A percentile compares a stretch with the other conserved stretches of the same genome.
Conservation (phyloP, 2,113 vertebrate genomes). For the Xenopus tropicalis region UCB_Xtro_10.0 CM004444.2:99794001-99794500, state of each 20-base stretch:
- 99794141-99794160: conserved; percentile 49
- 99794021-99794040: conserved; percentile 33
- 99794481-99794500: too few species aligned
- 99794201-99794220: conserved; percentile 50
- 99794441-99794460: too few species aligned
- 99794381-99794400: too few species aligned
- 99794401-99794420: too few species aligned
- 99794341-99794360: conserved; percentile 58
- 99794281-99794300: conserved; percentile 46
- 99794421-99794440: too few species aligned
- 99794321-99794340: conserved; percentile 49
- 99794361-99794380: neutral
- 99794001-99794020: conserved; percentile 33
- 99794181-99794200: conserved; percentile 55
- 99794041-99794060: conserved; percentile 33
- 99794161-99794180: conserved; percentile 54
- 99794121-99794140: conserved; percentile 24
- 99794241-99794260: conserved; percentile 53
- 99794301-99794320: conserved; percentile 1
- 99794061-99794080: conserved; percentile 15
- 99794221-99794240: conserved; percentile 55
- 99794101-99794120: conserved; percentile 20
- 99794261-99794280: conserved; percentile 54
- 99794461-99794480: too few species aligned
- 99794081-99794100: conserved; percentile 47